Conservation (phyloP, 1,140 invertebrate species). For the Drosophila melanica region DNA sequence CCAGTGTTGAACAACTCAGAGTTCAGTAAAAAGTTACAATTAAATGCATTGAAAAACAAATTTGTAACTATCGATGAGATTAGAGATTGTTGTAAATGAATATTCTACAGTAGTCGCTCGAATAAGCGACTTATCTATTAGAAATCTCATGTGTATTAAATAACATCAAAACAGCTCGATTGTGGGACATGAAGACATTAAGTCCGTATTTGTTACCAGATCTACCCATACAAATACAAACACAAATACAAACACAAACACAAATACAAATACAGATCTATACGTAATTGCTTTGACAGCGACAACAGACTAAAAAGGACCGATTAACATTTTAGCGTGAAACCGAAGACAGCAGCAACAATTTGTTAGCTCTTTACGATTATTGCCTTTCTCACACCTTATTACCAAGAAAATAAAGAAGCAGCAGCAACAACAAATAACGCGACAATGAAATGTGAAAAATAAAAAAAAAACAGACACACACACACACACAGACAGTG, state of each 20-base stretch:
- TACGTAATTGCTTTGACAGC: conserved; percentile 52
- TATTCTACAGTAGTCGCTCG: too few relatives aligned
- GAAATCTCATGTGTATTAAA: too few relatives aligned
- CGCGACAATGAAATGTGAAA: conserved; percentile 67
- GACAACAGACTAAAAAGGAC: conserved; percentile 54
- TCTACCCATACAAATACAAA: not conserved
- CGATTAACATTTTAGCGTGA: conserved; percentile 80
- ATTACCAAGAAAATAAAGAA: conserved; percentile 82
- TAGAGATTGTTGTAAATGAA: too few relatives aligned
- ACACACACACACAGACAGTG: conserved; percentile 5
- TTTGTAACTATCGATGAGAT: too few relatives aligned
- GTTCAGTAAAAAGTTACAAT: too few relatives aligned
- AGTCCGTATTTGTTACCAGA: too few relatives aligned
- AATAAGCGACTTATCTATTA: too few relatives aligned
- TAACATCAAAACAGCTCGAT: too few relatives aligned
- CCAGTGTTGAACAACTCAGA: too few relatives aligned
- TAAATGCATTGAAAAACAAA: too few relatives aligned
- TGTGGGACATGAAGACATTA: not conserved
- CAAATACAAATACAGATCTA: conserved; percentile 5
- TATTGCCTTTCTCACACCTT: conserved; percentile 84
- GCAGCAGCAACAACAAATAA: conserved; percentile 52
- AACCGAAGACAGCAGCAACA: conserved; percentile 69
- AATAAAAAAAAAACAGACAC: conserved; percentile 40
- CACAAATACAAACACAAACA: not conserved
- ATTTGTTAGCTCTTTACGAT: conserved; percentile 83